Evolutionary conservation across 1,140 invertebrate species (phyloP), one percentile per base, ranked within the genome.

Genomic region (Brachionus angularis): DNA sequence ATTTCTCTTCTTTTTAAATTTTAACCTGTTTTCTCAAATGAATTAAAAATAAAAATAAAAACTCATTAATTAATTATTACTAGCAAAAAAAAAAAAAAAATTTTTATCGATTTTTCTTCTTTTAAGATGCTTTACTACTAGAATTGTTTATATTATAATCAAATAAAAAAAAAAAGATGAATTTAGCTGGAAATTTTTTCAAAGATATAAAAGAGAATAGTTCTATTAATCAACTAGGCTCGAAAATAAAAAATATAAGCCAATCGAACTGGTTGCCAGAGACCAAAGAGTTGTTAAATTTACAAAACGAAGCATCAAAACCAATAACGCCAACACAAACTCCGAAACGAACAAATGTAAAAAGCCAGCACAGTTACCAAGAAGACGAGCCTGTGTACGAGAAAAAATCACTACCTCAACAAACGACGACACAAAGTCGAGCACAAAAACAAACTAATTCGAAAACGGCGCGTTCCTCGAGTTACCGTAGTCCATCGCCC

Each of bases 181-280:
- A 12, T 50, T 23, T 50, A 12, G 18, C 10, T 50, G 8, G 46
- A 42, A 67, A 67, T 36, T 67, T 67, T 21, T 67, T 67, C 21
- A 67, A 67, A 36, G 62, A 67, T 16, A 29, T 67, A 29, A 67
- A 29, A 31, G 62, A 67, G 29, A 67, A 67, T 21, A 21, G 29
- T n/a, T 67, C 62, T 12, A 67, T 67, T 21, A 64, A 64, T 29
- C 27, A 27, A 16, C 27, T 64, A 14, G 62, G 62, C 14, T 47
- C 42, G 2, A 67, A 31, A 18, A 46, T 67, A 21, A 67, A 67
- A 50, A 67, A 46, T 21, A 67, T 67, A 12, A 50, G 62, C 33
- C 62, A 67, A 50, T 21, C 42, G 5, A 67, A 47, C 18, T 67
- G 47, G 42, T 27, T 67, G 14, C 62, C 62, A 34, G 62, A 67